Conservation (phyloP, 1,140 invertebrate genomes). For the Diorhabda sublineata region DNA sequence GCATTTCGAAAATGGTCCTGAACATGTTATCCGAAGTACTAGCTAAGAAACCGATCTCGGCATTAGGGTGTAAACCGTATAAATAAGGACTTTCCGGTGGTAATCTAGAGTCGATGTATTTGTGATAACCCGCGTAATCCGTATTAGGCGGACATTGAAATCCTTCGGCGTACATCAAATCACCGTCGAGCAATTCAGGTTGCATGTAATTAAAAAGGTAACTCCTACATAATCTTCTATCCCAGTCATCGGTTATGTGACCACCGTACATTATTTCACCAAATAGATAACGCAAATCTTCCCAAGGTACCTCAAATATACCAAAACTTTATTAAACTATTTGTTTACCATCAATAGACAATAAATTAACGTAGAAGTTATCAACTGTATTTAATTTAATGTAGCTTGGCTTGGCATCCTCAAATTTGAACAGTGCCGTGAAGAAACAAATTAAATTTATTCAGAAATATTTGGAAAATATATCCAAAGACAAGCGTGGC, state of each 20-base stretch:
- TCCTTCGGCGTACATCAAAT: constrained; percentile 65
- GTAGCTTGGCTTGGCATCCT: too few relatives aligned
- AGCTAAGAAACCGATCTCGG: constrained; percentile 91
- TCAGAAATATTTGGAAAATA: too few relatives aligned
- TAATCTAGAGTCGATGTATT: constrained; percentile 83
- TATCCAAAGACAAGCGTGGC: too few relatives aligned
- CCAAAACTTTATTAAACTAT: too few relatives aligned
- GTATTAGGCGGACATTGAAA: constrained; percentile 74
- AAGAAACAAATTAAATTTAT: too few relatives aligned
- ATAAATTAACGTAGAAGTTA: too few relatives aligned
- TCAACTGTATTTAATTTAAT: too few relatives aligned
- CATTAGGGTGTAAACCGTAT: constrained; percentile 91
- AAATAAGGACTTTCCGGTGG: constrained; percentile 84
- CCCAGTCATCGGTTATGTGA: constrained; percentile 96
- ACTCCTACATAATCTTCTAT: constrained; percentile 78
- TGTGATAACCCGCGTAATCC: constrained; percentile 83
- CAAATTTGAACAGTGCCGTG: too few relatives aligned
- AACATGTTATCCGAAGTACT: constrained; percentile 82
- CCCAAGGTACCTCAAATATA: constrained; percentile 69
- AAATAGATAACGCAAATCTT: constrained; percentile 88
- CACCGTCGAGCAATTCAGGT: constrained; percentile 73
- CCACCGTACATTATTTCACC: constrained; percentile 97
- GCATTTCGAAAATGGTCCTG: constrained; percentile 86
- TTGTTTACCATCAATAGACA: too few relatives aligned
- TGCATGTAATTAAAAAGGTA: constrained; percentile 88